These are phyloP conservation scores for Synergus laeviventris DNA, from an alignment of 2,888 invertebrate genomes.

Conservation along the genomic window DNA sequence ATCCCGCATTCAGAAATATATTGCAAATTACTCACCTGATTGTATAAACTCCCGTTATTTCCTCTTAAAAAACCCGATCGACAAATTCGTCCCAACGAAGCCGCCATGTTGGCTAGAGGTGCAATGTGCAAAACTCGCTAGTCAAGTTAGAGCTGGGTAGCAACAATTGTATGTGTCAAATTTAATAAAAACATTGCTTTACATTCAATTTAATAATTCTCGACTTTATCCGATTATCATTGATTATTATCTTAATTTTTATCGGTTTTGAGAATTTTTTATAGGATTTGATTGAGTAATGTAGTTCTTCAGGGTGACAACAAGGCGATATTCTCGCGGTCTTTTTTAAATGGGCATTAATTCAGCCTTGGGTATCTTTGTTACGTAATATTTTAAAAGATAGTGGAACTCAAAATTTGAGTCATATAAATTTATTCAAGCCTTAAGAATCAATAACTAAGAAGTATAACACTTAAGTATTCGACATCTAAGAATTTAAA, in stretches of 20 bases:
- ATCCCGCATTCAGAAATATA: constrained; percentile 7
- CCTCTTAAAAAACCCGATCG: constrained; percentile 87
- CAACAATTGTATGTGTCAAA: neutral
- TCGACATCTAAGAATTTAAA: too few species aligned
- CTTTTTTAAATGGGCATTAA: neutral
- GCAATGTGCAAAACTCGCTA: constrained; percentile 41
- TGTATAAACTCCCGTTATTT: constrained; percentile 81
- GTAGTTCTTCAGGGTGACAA: neutral
- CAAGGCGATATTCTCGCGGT: neutral
- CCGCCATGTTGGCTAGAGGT: constrained; percentile 86
- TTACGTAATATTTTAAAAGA: neutral
- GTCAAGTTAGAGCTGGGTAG: constrained; percentile 15
- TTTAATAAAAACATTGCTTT: neutral
- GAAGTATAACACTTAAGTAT: too few species aligned
- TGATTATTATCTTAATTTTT: neutral
- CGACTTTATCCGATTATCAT: neutral
- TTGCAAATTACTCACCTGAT: constrained; percentile 81
- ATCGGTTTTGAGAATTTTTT: neutral
- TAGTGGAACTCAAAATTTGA: neutral
- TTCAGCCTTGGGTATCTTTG: neutral
- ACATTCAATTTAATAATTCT: neutral
- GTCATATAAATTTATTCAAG: too few species aligned
- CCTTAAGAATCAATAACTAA: too few species aligned
- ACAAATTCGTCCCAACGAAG: constrained; percentile 90
- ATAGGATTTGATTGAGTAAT: neutral